Conservation (phyloP, 2,888 invertebrate genomes). For the Sepioteuthis lessoniana region DNA sequence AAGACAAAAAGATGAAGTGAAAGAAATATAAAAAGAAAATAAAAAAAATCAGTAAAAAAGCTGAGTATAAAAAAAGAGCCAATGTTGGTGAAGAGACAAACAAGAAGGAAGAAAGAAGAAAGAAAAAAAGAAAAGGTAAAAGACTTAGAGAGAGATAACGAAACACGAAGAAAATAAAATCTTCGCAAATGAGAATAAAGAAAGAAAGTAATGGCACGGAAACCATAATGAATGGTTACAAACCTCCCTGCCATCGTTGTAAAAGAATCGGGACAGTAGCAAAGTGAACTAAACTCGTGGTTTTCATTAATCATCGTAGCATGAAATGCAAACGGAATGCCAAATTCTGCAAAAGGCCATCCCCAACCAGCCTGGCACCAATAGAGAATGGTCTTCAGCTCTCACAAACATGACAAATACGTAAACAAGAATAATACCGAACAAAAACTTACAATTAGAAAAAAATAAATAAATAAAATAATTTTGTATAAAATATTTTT, state of each 20-base stretch:
- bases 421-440: neutral
- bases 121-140: neutral
- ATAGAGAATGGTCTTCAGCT: neutral
- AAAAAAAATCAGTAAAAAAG: too few relatives aligned
- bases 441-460: neutral
- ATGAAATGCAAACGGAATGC: neutral
- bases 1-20: too few relatives aligned
- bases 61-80: too few relatives aligned
- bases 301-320: neutral
- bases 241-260: neutral
- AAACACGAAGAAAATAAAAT: neutral
- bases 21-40: too few relatives aligned
- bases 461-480: neutral
- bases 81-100: neutral
- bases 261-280: neutral
- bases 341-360: neutral
- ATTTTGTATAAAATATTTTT: neutral
- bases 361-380: neutral
- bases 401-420: neutral
- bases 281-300: neutral
- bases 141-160: neutral
- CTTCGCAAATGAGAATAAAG: neutral
- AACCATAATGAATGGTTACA: neutral
- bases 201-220: neutral
- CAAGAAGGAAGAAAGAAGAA: neutral